These are phyloP conservation scores for Cryptophagus acutangulus DNA, from an alignment of 2,888 invertebrate genomes.

Conservation along the genomic window DNA sequence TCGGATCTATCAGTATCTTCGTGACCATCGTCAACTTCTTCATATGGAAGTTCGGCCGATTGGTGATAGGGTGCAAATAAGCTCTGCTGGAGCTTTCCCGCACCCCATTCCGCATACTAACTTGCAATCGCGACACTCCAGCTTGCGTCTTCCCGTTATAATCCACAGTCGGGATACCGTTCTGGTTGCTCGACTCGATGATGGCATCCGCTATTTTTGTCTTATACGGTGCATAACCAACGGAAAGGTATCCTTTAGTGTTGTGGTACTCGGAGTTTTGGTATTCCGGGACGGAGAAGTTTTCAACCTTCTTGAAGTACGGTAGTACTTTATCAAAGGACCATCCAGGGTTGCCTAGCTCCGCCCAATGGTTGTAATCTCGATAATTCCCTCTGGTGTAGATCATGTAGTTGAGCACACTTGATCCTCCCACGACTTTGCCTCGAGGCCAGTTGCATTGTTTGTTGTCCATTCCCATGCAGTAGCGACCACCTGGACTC, in stretches of 20 bases:
- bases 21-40: slow-evolving; percentile 51
- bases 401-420: slow-evolving; percentile 85
- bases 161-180: slow-evolving; percentile 61
- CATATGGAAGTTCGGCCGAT: slow-evolving; percentile 52
- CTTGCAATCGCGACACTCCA: slow-evolving; percentile 53
- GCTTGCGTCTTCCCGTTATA: slow-evolving; percentile 59
- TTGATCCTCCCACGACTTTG: slow-evolving; percentile 70
- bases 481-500: slow-evolving; percentile 67
- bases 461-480: slow-evolving; percentile 68
- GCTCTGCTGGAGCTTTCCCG: slow-evolving; percentile 51
- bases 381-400: slow-evolving; percentile 83
- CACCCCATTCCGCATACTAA: slow-evolving; percentile 50
- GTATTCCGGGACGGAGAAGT: slow-evolving; percentile 77
- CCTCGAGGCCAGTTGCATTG: slow-evolving; percentile 71
- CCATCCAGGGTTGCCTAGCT: slow-evolving; percentile 64
- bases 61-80: slow-evolving; percentile 48
- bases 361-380: slow-evolving; percentile 85
- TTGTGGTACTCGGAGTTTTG: slow-evolving; percentile 50
- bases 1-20: slow-evolving; percentile 46
- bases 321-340: slow-evolving; percentile 73
- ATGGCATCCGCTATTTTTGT: slow-evolving; percentile 60
- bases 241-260: slow-evolving; percentile 54
- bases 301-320: slow-evolving; percentile 79
- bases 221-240: slow-evolving; percentile 55
- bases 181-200: slow-evolving; percentile 57